Evolutionary conservation across 2,888 invertebrate species (phyloP).

Genomic region (Blera fallax): DNA sequence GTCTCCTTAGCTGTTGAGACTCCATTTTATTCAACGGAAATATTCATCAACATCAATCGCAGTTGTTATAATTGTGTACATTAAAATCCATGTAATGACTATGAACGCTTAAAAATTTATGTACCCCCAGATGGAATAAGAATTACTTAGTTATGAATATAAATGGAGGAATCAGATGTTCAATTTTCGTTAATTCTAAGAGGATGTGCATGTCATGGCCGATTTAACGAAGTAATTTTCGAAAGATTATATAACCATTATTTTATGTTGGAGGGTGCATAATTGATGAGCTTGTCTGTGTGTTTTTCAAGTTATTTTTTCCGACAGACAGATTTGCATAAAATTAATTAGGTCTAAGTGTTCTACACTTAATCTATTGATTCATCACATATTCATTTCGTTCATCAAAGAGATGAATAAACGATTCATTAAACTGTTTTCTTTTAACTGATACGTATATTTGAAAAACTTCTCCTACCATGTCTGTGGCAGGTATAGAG

Average conservation of each 20-base stretch:
- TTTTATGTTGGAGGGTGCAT: slow-evolving; percentile 21
- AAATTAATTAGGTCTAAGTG: slow-evolving; percentile 9
- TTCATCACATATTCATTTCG: neutral
- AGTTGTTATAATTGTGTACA: neutral
- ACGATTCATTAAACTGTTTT: neutral
- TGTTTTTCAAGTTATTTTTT: neutral
- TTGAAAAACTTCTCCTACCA: too few species aligned
- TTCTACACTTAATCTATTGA: neutral
- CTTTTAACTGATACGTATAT: neutral
- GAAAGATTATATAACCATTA: slow-evolving; percentile 25
- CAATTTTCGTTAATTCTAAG: slow-evolving; percentile 8
- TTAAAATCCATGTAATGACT: slow-evolving; percentile 1
- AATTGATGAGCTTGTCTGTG: slow-evolving; percentile 9
- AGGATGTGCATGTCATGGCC: slow-evolving; percentile 14
- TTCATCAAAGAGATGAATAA: neutral
- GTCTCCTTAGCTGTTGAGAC: neutral
- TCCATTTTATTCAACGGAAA: neutral
- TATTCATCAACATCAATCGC: neutral
- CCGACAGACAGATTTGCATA: slow-evolving; percentile 5
- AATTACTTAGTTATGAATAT: slow-evolving; percentile 30
- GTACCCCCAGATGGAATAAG: neutral
- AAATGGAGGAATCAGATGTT: slow-evolving; percentile 5
- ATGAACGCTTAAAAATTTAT: neutral
- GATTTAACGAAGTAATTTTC: slow-evolving; percentile 22
- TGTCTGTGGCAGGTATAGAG: too few species aligned